Conservation (phyloP, 2,113 vertebrate species). For the Ariopsis seemanni region DNA sequence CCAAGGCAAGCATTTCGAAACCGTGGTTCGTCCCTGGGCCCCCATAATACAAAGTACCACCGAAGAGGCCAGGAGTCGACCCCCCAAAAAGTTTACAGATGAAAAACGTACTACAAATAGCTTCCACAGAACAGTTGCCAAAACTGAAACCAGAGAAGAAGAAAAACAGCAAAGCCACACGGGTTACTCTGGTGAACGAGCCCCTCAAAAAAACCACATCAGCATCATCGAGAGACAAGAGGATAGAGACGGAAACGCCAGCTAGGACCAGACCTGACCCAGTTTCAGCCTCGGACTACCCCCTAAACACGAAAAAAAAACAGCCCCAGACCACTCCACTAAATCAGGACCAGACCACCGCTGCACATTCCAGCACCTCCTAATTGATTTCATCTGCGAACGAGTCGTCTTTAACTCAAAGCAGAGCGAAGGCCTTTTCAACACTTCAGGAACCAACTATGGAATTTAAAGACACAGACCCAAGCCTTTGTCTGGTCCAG, state of each 20-base stretch:
- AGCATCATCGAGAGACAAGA: slow-evolving; percentile 52
- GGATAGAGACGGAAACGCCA: slow-evolving; percentile 60
- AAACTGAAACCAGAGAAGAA: slow-evolving; percentile 17
- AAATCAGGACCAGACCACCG: slow-evolving; percentile 73
- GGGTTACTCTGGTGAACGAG: slow-evolving; percentile 16
- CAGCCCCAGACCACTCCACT: slow-evolving; percentile 34
- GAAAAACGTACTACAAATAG: slow-evolving; percentile 10
- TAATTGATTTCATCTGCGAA: slow-evolving; percentile 74
- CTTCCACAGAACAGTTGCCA: not conserved
- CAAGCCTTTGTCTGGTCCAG: slow-evolving; percentile 14
- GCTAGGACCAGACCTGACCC: slow-evolving; percentile 63
- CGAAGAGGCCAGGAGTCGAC: not conserved
- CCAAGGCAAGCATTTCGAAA: not conserved
- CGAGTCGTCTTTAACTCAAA: slow-evolving; percentile 55
- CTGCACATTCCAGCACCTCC: slow-evolving; percentile 75
- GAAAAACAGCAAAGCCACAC: slow-evolving; percentile 20
- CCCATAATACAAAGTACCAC: not conserved
- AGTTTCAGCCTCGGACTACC: slow-evolving; percentile 54
- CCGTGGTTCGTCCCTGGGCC: not conserved
- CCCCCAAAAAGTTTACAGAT: not conserved
- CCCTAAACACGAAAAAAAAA: slow-evolving; percentile 7
- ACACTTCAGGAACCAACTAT: slow-evolving; percentile 30
- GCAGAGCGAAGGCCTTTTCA: slow-evolving; percentile 41
- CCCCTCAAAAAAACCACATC: not conserved
- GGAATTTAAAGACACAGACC: slow-evolving; percentile 31